Percentiles rank a stretch among this genome's conserved stretches.
Evolutionary conservation across 2,888 invertebrate species (phyloP).

Genomic region (Andrena dorsata): DNA sequence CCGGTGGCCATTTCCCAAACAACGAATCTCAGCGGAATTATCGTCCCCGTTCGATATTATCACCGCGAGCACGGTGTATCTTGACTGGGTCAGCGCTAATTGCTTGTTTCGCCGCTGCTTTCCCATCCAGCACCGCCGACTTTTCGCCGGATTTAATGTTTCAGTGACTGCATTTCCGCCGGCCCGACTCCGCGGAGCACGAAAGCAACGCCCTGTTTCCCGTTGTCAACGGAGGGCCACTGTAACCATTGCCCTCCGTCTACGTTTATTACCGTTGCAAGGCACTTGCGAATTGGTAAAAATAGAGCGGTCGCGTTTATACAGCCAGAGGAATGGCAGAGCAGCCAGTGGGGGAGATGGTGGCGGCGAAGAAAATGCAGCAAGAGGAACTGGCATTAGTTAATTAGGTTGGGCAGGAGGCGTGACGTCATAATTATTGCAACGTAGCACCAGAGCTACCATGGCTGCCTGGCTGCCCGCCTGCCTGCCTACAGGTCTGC

Average conservation of each 20-base stretch:
- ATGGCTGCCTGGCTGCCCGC: slow-evolving; percentile 61
- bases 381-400: slow-evolving; percentile 75
- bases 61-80: neutral
- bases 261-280: slow-evolving; percentile 49
- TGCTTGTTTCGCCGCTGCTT: slow-evolving; percentile 36
- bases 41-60: slow-evolving; percentile 28
- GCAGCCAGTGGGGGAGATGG: slow-evolving; percentile 9
- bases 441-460: slow-evolving; percentile 77
- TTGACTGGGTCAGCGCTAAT: slow-evolving; percentile 29
- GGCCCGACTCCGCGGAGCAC: slow-evolving; percentile 6
- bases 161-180: slow-evolving; percentile 39
- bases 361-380: slow-evolving; percentile 16
- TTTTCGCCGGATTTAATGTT: slow-evolving; percentile 58
- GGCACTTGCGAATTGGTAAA: slow-evolving; percentile 56
- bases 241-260: slow-evolving; percentile 18
- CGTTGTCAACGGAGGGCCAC: slow-evolving; percentile 34
- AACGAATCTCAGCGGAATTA: slow-evolving; percentile 29
- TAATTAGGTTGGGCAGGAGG: slow-evolving; percentile 83
- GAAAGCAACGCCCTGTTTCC: slow-evolving; percentile 29
- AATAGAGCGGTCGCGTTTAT: slow-evolving; percentile 18
- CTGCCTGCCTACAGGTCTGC: slow-evolving; percentile 71
- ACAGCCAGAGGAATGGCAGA: slow-evolving; percentile 9
- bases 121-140: slow-evolving; percentile 4
- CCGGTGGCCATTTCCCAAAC: neutral
- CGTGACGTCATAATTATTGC: slow-evolving; percentile 84